Percentiles rank a stretch among this genome's conserved stretches.
These are phyloP conservation scores for Mechanitis mazaeus DNA, from an alignment of 2,888 invertebrate species.

Conservation along the genomic window DNA sequence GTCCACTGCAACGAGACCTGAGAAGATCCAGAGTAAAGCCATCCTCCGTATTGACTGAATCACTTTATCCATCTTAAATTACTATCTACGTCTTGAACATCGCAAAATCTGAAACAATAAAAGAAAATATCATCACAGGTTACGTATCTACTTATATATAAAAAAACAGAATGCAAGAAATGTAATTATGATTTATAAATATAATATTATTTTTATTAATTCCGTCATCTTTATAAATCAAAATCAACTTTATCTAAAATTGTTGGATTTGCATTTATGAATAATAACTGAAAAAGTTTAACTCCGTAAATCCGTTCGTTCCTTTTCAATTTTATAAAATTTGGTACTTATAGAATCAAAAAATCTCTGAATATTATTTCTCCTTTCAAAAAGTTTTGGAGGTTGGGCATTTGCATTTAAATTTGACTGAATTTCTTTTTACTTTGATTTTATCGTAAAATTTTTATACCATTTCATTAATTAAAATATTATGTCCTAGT, in stretches of 20 bases:
- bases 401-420: constrained; percentile 26
- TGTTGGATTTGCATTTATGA: constrained; percentile 71
- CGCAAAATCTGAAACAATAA: constrained; percentile 47
- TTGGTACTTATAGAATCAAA: constrained; percentile 58
- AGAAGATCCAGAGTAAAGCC: constrained; percentile 57
- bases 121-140: constrained; percentile 10
- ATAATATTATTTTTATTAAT: constrained; percentile 19
- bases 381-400: constrained; percentile 46
- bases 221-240: constrained; percentile 51
- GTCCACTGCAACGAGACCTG: constrained; percentile 51
- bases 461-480: constrained; percentile 5
- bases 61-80: constrained; percentile 50
- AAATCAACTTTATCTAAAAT: constrained; percentile 63
- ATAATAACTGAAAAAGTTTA: constrained; percentile 70
- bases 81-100: constrained; percentile 45
- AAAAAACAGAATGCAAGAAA: background rate
- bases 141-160: background rate
- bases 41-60: constrained; percentile 43
- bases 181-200: constrained; percentile 9
- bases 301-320: constrained; percentile 57
- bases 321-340: constrained; percentile 64
- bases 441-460: constrained; percentile 10
- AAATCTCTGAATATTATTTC: constrained; percentile 38
- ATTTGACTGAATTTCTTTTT: constrained; percentile 12
- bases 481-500: background rate